These are phyloP conservation scores for Herminia tarsipennalis DNA, from an alignment of 2,888 invertebrate genomes.

Conservation along the genomic window DNA sequence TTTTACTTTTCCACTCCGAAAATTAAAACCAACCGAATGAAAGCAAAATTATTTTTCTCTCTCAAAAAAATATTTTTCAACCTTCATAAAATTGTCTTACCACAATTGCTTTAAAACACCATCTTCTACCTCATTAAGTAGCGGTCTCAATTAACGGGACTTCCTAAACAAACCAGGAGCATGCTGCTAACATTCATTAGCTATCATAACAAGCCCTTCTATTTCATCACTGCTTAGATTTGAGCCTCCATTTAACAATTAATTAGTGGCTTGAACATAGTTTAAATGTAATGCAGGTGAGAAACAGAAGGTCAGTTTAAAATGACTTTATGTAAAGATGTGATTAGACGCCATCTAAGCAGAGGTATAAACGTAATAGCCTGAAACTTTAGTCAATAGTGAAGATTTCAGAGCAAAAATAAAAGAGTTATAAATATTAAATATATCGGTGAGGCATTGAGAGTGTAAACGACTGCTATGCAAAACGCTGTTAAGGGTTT, in stretches of 20 bases:
- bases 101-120: constrained; percentile 1
- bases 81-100: background rate
- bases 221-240: constrained; percentile 37
- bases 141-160: constrained; percentile 18
- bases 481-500: no score
- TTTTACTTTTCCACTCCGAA: no score
- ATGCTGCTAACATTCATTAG: constrained; percentile 32
- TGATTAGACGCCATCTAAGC: no score
- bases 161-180: constrained; percentile 25
- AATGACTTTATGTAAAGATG: background rate
- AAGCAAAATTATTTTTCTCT: no score
- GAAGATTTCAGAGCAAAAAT: no score
- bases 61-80: no score
- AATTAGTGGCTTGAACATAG: constrained; percentile 53
- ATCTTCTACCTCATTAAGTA: constrained; percentile 6
- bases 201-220: constrained; percentile 33
- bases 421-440: no score
- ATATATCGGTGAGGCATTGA: no score
- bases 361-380: no score
- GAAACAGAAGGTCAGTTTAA: constrained; percentile 13
- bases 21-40: no score
- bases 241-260: constrained; percentile 51
- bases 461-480: no score
- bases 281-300: constrained; percentile 13
- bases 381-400: no score